A percentile compares a stretch with the other conserved stretches of the same genome.
Conservation (phyloP, 1,140 invertebrate genomes). For the Cydia strobilella region DNA sequence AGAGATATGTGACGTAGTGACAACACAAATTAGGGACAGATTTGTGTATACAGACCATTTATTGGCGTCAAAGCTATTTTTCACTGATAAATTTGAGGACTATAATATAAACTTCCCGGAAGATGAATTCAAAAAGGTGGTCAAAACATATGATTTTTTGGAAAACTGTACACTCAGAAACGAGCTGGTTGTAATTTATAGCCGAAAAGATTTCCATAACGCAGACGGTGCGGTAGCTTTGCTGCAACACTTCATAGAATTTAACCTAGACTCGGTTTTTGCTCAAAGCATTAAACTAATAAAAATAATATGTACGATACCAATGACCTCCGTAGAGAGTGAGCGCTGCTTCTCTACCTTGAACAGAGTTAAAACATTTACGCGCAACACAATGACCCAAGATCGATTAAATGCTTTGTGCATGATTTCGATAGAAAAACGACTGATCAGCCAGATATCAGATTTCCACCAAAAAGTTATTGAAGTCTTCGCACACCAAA, state of each 20-base stretch:
- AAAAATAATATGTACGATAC: background rate
- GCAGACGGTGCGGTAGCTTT: slow-evolving; percentile 34
- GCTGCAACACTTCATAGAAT: slow-evolving; percentile 33
- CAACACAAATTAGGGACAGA: slow-evolving; percentile 32
- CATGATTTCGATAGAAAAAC: slow-evolving; percentile 32
- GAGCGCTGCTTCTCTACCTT: slow-evolving; percentile 34
- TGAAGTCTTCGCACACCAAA: background rate
- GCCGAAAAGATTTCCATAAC: slow-evolving; percentile 36
- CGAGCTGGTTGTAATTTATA: slow-evolving; percentile 33
- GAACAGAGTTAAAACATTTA: slow-evolving; percentile 34
- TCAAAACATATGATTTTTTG: slow-evolving; percentile 33
- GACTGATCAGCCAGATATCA: background rate
- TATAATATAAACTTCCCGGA: slow-evolving; percentile 34
- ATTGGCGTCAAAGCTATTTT: slow-evolving; percentile 32
- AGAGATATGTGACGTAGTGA: slow-evolving; percentile 35
- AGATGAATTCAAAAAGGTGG: slow-evolving; percentile 33
- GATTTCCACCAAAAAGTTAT: slow-evolving; percentile 19
- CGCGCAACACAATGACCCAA: slow-evolving; percentile 30
- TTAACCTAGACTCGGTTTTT: background rate
- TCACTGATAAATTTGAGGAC: slow-evolving; percentile 30
- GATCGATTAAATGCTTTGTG: slow-evolving; percentile 32
- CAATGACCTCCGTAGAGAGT: slow-evolving; percentile 31
- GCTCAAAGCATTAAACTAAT: background rate
- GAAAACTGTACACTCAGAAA: slow-evolving; percentile 36
- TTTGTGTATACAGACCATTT: slow-evolving; percentile 11